Base-by-base conservation (phyloP, 2,113 vertebrate species). In the Oophaga pumilio region DNA sequence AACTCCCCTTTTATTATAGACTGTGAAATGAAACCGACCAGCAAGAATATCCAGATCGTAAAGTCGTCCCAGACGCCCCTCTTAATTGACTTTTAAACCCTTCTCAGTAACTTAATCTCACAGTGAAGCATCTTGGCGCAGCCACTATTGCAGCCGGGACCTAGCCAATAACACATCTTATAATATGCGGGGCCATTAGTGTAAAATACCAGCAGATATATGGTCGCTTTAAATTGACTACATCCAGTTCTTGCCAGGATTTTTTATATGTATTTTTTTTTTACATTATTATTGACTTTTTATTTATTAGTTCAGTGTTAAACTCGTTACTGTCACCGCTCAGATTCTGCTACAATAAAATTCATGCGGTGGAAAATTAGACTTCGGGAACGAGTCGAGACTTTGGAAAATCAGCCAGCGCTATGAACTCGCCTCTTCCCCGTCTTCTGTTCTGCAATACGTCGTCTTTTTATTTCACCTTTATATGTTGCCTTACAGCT, bases 391-490 rank as follows among this genome's bases (percentile, higher is more conserved):
- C 90, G 89, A 92, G 89, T 90, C 81, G 89, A 87, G 89, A 90
- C 85, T 77, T 59, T 92, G 94, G 92, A 82, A 93, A 93, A 91
- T 91, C 90, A 90, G 92, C 89, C 89, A 8, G 7, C 89, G 93
- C 92, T 94, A 93, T 93, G 81, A 86, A 90, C 91, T 85, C 90
- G 91, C 91, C 89, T 90, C 92, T 73, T 89, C 90, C 68, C 79
- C 43, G 89, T 82, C 79, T 88, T 88, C 89, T 92, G 89, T 89
- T 78, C 89, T 91, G 33, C 91, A 91, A 90, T 93, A 89, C 83
- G 56, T 90, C 85, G 91, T 91, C 33, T 91, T 91, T 88, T 88
- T 88, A 89, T 93, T 89, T 93, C 86, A 91, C 89, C 88, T 91
- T 89, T 82, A 57, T 66, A 3, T 73, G 0, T 90, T 91, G 88